Evolutionary conservation across 2,888 invertebrate genomes (phyloP).

Genomic region (Toxonevra muliebris): DNA sequence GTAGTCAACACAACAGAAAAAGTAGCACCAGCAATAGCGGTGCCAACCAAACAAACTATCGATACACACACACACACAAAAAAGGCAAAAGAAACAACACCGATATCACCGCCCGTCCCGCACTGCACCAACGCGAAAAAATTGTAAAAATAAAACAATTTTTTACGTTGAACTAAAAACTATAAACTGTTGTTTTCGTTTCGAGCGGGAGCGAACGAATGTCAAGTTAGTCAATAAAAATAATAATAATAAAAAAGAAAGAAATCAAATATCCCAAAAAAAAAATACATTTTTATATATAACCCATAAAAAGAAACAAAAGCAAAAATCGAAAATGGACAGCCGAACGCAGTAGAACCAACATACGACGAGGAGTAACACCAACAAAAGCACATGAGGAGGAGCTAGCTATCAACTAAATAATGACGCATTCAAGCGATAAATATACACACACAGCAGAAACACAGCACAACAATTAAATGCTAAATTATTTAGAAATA

Average conservation of each 20-base stretch:
- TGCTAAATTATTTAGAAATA: too few species aligned
- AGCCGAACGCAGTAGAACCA: constrained; percentile 9
- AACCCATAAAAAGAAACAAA: constrained; percentile 1
- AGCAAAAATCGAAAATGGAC: not conserved
- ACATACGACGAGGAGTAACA: not conserved
- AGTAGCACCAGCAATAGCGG: not conserved
- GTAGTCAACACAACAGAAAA: not conserved
- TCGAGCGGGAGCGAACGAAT: too few species aligned
- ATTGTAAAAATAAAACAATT: too few species aligned
- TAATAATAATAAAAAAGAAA: too few species aligned
- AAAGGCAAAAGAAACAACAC: not conserved
- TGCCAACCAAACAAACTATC: too few species aligned
- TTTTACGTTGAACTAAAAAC: too few species aligned
- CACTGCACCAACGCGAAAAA: not conserved
- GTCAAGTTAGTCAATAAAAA: too few species aligned
- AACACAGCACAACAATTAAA: too few species aligned
- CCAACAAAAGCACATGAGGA: constrained; percentile 17
- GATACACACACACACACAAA: too few species aligned
- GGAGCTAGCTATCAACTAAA: constrained; percentile 30
- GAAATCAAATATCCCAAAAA: too few species aligned
- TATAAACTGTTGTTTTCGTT: too few species aligned
- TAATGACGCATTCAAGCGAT: not conserved
- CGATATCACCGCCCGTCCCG: not conserved
- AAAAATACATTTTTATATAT: not conserved
- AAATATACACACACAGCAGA: too few species aligned